Percentiles rank a stretch among this genome's conserved stretches.
Conservation (phyloP, 2,888 invertebrate genomes). For the Choristoneura rosaceana region DNA sequence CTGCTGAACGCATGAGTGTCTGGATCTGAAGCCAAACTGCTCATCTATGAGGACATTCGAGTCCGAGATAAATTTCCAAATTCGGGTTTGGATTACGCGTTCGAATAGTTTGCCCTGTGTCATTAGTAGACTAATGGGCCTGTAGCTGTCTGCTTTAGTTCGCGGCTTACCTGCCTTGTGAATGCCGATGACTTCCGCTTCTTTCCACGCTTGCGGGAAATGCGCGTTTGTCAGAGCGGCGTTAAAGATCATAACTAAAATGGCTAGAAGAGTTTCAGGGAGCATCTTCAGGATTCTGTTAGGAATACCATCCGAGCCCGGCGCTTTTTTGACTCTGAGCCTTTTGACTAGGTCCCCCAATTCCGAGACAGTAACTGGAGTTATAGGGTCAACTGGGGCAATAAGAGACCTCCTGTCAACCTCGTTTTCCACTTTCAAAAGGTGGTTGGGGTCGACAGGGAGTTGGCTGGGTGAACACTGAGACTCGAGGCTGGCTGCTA, state of each 20-base stretch:
- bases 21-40: conserved; percentile 16
- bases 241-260: neutral
- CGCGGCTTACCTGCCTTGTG: conserved; percentile 11
- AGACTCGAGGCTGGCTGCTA: too few species aligned
- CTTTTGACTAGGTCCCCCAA: too few species aligned
- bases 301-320: neutral
- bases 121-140: conserved; percentile 1
- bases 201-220: neutral
- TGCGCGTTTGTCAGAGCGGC: neutral
- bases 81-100: neutral
- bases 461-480: too few species aligned
- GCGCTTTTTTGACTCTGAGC: neutral
- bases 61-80: neutral
- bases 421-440: too few species aligned
- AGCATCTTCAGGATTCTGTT: neutral
- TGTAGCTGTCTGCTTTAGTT: neutral
- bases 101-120: conserved; percentile 23
- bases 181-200: neutral
- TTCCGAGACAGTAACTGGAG: neutral
- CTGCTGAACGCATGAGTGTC: conserved; percentile 19
- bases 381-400: too few species aligned
- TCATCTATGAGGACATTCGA: neutral
- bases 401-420: too few species aligned
- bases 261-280: fast-evolving
- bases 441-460: too few species aligned